Conservation (phyloP, 2,113 vertebrate species). For the Anoura caudifer region DNA sequence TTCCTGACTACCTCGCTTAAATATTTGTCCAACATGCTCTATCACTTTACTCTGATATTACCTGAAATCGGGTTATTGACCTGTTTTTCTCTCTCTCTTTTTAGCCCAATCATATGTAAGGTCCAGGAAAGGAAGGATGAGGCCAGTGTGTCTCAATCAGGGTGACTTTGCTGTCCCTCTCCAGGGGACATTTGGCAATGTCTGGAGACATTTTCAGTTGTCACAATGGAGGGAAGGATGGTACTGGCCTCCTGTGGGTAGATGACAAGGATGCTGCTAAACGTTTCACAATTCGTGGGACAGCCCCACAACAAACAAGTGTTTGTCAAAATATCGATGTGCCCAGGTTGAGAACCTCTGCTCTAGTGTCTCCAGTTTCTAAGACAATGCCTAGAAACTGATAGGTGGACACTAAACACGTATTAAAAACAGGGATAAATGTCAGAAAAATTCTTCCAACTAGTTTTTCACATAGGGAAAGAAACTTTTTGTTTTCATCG, state of each 20-base stretch:
- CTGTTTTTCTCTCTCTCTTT: not conserved
- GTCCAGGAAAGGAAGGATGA: not conserved
- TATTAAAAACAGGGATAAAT: not conserved
- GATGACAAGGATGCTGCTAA: not conserved
- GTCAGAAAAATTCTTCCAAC: not conserved
- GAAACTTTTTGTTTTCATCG: not conserved
- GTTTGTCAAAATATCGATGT: not conserved
- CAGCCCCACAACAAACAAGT: not conserved
- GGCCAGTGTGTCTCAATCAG: not conserved
- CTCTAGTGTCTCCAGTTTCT: not conserved
- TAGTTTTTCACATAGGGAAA: not conserved
- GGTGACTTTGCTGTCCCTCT: not conserved
- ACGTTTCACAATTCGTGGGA: not conserved
- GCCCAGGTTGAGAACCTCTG: not conserved
- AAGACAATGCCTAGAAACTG: not conserved
- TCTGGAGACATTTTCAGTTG: not conserved
- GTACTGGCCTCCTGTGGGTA: not conserved
- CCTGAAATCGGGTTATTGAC: not conserved
- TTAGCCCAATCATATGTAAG: not conserved
- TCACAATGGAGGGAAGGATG: not conserved
- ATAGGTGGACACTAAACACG: not conserved
- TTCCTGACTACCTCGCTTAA: not conserved
- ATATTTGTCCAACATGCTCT: not conserved
- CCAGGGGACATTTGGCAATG: not conserved
- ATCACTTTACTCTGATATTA: not conserved